Conservation (phyloP, 2,797 vertebrate genomes). For the Rhabdomys pumilio region DNA sequence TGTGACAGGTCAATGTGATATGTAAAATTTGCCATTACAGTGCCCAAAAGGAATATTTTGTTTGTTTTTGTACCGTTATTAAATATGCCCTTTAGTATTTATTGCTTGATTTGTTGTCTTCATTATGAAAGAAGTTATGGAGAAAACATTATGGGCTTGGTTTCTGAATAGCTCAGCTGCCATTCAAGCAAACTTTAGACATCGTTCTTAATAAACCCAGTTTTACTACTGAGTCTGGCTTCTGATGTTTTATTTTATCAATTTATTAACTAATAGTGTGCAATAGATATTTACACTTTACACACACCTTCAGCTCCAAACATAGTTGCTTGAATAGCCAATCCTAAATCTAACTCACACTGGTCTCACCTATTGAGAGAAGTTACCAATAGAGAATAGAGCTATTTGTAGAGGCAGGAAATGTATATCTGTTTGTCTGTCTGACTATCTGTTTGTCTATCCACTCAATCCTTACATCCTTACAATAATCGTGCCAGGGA, state of each 20-base stretch:
- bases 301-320: slow-evolving; percentile 54
- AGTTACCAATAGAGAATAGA: slow-evolving; percentile 35
- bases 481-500: slow-evolving; percentile 18
- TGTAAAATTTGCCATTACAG: slow-evolving; percentile 23
- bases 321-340: slow-evolving; percentile 36
- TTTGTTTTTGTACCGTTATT: slow-evolving; percentile 74
- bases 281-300: slow-evolving; percentile 21
- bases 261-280: slow-evolving; percentile 47
- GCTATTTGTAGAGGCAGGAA: slow-evolving; percentile 53
- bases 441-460: not conserved
- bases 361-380: slow-evolving; percentile 1
- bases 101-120: slow-evolving; percentile 59
- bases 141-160: slow-evolving; percentile 50
- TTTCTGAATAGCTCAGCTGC: slow-evolving; percentile 28
- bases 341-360: slow-evolving; percentile 44
- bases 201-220: slow-evolving; percentile 52
- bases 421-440: not conserved
- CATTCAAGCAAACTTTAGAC: slow-evolving; percentile 8
- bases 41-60: not conserved
- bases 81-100: slow-evolving; percentile 75
- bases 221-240: slow-evolving; percentile 58
- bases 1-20: slow-evolving; percentile 3
- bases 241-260: slow-evolving; percentile 62
- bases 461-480: slow-evolving; percentile 41
- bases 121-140: slow-evolving; percentile 50